Percentiles rank a stretch among this genome's conserved stretches.
These are phyloP conservation scores for Trichogramma pretiosum DNA, from an alignment of 1,140 invertebrate genomes.

Conservation along the genomic window DNA sequence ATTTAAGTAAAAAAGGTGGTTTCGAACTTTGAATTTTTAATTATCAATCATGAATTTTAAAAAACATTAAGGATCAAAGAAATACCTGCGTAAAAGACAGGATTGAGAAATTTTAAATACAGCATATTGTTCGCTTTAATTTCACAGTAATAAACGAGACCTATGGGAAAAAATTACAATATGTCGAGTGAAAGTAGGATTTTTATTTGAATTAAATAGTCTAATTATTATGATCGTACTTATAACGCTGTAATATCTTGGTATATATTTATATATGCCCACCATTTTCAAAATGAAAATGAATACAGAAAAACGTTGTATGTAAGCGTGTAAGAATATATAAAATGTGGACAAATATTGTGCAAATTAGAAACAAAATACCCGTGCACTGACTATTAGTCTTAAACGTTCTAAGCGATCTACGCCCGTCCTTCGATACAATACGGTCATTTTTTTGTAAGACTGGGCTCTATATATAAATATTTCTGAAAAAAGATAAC, in stretches of 20 bases:
- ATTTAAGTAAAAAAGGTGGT: constrained; percentile 36
- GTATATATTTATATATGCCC: constrained; percentile 33
- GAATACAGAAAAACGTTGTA: constrained; percentile 22
- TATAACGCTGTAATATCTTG: constrained; percentile 39
- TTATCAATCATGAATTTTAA: too few relatives aligned
- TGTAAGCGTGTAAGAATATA: constrained; percentile 21
- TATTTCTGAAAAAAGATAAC: constrained; percentile 41
- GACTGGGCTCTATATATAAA: constrained; percentile 48
- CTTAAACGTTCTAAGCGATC: constrained; percentile 37
- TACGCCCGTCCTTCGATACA: constrained; percentile 42
- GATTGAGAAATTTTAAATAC: constrained; percentile 28
- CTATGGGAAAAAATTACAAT: constrained; percentile 21
- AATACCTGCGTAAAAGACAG: constrained; percentile 13
- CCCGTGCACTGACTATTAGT: constrained; percentile 41
- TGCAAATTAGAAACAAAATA: constrained; percentile 24
- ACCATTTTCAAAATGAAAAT: constrained; percentile 38
- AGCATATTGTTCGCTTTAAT: constrained; percentile 42
- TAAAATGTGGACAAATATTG: constrained; percentile 31
- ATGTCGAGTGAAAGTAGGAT: constrained; percentile 46
- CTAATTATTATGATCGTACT: constrained; percentile 43
- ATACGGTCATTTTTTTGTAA: constrained; percentile 47
- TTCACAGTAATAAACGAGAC: constrained; percentile 35
- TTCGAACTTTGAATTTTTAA: too few relatives aligned
- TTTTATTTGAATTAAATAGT: constrained; percentile 45
- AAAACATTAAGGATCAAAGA: constrained; percentile 24